Base-by-base conservation (phyloP, 2,888 invertebrate species). In the Dolichopus griseipennis region DNA sequence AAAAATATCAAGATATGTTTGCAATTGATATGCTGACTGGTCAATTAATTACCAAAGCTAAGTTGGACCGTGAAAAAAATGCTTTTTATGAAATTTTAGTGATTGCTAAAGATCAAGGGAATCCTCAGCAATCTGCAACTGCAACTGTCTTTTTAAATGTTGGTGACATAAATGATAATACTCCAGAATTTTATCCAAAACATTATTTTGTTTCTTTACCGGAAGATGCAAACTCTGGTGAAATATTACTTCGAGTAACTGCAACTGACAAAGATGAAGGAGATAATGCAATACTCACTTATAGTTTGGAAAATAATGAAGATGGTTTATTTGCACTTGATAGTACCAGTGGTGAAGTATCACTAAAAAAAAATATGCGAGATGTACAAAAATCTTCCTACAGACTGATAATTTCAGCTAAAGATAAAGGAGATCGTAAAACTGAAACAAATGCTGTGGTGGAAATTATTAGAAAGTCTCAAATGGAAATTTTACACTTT, bases 101-200 rank as follows among this genome's bases (percentile, higher is more conserved):
- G 3, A 85, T 95, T 68, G 97, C 97, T 18, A 90, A 87, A 82
- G 97, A 97, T 84, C 93, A 93, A 83, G 97, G 96, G 10, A 88
- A 88, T 75, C 93, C 94, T 37, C 90, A 94, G 0, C 91, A 94
- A 78, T 93, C 94, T 21, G 93, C 96, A 9, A 93, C 94, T 0
- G 93, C 95, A 10, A 92, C 93, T 1, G 89, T 97, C 66, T 85
- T 87, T 75, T 81, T 97, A 8, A 88, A 84, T 72, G 86, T 97
- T 21, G 83, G 89, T 70, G 97, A 97, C 81, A 88, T 93, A 18
- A 97, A 97, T 80, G 97, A 97, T 81, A 96, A 97, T 79, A 87
- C 87, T 74, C 97, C 97, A 0, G 86, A 89, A 75, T 96, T 97
- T 83, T 96, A 96, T 83, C 97, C 97, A 0, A 86, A 87, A 77